A percentile compares a stretch with the other conserved stretches of the same genome.
Conservation (phyloP, 2,113 vertebrate species). For the Ondatra zibethicus region DNA sequence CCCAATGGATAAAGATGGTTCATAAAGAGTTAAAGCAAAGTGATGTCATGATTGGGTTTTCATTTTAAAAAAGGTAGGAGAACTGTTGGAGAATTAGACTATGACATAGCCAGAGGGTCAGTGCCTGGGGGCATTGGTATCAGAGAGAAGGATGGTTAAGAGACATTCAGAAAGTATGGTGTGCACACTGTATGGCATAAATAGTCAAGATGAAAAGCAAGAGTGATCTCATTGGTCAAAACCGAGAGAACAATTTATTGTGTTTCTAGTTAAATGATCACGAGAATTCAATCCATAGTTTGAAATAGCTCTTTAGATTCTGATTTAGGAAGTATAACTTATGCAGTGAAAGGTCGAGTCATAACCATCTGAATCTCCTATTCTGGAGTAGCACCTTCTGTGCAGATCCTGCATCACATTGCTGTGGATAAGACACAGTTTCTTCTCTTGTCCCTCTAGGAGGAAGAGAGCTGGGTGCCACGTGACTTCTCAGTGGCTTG, state of each 20-base stretch:
- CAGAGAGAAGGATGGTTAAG: neutral
- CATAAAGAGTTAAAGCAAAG: neutral
- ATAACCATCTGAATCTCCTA: neutral
- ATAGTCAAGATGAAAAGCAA: neutral
- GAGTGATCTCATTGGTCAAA: neutral
- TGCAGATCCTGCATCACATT: neutral
- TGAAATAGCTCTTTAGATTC: constrained; percentile 12
- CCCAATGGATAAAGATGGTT: neutral
- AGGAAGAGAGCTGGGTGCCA: constrained; percentile 30
- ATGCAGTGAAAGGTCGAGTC: neutral
- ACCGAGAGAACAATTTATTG: neutral
- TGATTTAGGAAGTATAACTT: neutral
- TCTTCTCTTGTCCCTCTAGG: neutral
- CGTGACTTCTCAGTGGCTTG: constrained; percentile 17
- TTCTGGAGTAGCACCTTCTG: neutral
- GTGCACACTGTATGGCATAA: neutral
- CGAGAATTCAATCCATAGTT: constrained; percentile 14
- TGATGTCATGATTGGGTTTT: neutral
- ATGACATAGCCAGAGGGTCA: neutral
- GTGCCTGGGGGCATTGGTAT: neutral
- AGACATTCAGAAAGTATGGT: neutral
- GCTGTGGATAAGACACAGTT: neutral
- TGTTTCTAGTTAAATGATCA: neutral
- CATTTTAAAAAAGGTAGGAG: neutral
- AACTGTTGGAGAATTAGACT: neutral